Evolutionary conservation across 1,140 invertebrate species (phyloP), one percentile per base, ranked within the genome.

Genomic region (Oedothorax gibbosus): DNA sequence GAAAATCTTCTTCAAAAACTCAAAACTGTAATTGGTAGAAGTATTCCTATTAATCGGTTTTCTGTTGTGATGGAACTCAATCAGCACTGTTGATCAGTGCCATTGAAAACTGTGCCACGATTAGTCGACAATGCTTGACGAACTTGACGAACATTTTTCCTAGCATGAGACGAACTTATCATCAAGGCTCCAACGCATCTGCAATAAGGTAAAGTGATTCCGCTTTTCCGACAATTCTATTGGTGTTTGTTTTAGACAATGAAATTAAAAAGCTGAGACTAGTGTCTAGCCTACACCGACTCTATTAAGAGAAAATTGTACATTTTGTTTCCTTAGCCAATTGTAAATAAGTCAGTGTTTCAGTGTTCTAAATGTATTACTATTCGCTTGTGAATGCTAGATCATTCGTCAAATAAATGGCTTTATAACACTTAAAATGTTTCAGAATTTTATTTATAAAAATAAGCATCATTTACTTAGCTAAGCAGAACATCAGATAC

Each of bases 341-440:
- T n/a, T 79, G 76, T 79, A 79, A 79, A 79, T 79, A 79, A 15
- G 64, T 77, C 35, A 68, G 18, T 62, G 53, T 79, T 49, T 79
- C 49, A 79, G n/a, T 56, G 50, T n/a, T 79, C 62, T 79, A 79
- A 79, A 79, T 79, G 60, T 79, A 79, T 56, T 65, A 77, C 64
- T 65, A 79, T 79, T 66, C 62, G 76, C 68, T 79, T 79, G 12
- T 66, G 72, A 75, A 79, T 65, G n/a, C 62, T 79, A 79, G 76
- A n/a, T 49, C 60, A 53, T 78, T 49, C 76, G 20, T 79, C 62
- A 79, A 78, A 79, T 79, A 79, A 79, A 79, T 66, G 76, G 49
- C 62, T 79, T 79, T 79, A 79, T 79, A 66, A 79, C n/a, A 68
- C 76, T 68, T 66, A 14, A 35, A 35, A 35, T 35, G 35, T 35